Base-by-base conservation (phyloP, 92 coral and sea anemone genomes). In the Plumapathes pennacea region DNA sequence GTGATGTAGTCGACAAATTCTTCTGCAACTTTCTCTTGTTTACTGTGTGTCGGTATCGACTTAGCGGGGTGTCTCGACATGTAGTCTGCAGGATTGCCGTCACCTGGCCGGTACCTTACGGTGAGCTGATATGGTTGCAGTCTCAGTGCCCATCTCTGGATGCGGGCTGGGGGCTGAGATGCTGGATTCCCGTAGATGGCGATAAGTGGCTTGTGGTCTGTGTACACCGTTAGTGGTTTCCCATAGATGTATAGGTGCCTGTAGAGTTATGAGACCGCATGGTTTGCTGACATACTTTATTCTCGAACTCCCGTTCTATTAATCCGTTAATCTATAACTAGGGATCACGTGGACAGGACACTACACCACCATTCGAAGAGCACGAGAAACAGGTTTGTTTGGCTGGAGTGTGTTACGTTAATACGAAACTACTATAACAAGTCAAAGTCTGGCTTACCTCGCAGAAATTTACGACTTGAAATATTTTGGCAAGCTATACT, bases 11-110 rank as follows among this genome's bases (percentile, higher is more conserved):
- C 55, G 42, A 77, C 42, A 25, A 39, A 77, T 45, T 83, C 85
- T 61, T 83, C 81, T 30, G 72, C 83, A 19, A 74, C 64, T 32
- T 83, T 83, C 71, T 83, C 59, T 54, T 77, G 57, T 2, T 36
- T 54, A 30, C 60, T 57, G 8, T 81, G 18, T 36, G 15, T 10
- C 22, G 62, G 42, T 28, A 63, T 43, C 31, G 37, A 14, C 60
- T 65, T 58, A 10, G 63, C 20, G 9, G 77, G 76, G 56, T 72
- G 72, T 14, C 67, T 21, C 38, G 67, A 80, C 31, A 58, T 29
- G 65, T 65, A 72, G 60, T 81, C 87, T n/a, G 67, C 77, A 0
- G 61, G 71, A 50, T 74, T 74, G 11, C 14, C 37, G 10, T 25
- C 42, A 7, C 77, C 88, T 48, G 22, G 50, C 0, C 67, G 44